These are phyloP conservation scores for Smittia aterrima DNA, from an alignment of 2,888 invertebrate species.

Conservation along the genomic window DNA sequence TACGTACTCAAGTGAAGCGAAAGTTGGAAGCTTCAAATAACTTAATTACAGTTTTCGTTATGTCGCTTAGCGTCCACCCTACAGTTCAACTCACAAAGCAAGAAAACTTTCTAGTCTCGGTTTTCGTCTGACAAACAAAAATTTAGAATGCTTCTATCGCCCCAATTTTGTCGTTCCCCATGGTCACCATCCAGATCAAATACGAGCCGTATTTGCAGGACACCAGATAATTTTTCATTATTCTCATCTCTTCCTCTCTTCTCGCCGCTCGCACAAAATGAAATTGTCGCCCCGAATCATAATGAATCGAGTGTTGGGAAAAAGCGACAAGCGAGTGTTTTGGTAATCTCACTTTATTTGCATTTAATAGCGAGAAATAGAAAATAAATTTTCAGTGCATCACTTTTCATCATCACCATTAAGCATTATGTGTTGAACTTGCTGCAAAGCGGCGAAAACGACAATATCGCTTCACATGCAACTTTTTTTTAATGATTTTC, in stretches of 20 bases:
- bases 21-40: constrained; percentile 21
- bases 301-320: not conserved
- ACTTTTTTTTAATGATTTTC: constrained; percentile 19
- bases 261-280: not conserved
- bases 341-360: not conserved
- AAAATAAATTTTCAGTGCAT: constrained; percentile 23
- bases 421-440: constrained; percentile 2
- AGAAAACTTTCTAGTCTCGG: not conserved
- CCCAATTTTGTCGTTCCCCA: not conserved
- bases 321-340: not conserved
- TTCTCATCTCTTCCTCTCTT: not conserved
- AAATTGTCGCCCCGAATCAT: not conserved
- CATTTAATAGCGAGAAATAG: constrained; percentile 25
- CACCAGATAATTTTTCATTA: not conserved
- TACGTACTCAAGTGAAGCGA: constrained; percentile 5
- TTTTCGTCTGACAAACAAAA: not conserved
- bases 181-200: not conserved
- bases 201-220: not conserved
- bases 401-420: constrained; percentile 22
- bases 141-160: no score
- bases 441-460: not conserved
- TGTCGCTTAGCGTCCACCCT: not conserved
- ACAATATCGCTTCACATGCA: constrained; percentile 10
- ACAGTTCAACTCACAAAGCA: not conserved
- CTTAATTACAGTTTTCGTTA: constrained; percentile 29